phyloP scores from a whole-genome alignment of 2,888 invertebrate species.

The Drosophila robusta region DNA sequence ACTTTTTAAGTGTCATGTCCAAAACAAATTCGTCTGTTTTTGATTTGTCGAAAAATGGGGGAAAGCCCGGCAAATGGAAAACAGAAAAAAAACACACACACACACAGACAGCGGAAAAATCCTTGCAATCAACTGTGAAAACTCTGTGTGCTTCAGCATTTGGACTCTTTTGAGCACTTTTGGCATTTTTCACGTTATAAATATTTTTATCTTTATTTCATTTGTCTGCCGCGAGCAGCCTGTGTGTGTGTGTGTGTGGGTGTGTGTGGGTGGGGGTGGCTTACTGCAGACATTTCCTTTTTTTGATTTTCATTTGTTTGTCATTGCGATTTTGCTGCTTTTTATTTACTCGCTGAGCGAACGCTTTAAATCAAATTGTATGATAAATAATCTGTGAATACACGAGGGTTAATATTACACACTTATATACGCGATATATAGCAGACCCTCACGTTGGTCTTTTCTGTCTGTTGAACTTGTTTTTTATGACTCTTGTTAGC shows the following conservation, averaged over 20 bases:
- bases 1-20: constrained; percentile 83
- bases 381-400: constrained; percentile 58
- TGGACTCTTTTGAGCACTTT: constrained; percentile 37
- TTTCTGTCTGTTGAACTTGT: constrained; percentile 30
- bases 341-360: constrained; percentile 47
- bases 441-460: constrained; percentile 26
- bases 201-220: constrained; percentile 77
- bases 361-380: constrained; percentile 63
- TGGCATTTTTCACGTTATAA: constrained; percentile 76
- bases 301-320: constrained; percentile 60
- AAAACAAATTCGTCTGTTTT: constrained; percentile 85
- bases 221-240: constrained; percentile 49
- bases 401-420: constrained; percentile 12
- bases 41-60: constrained; percentile 83
- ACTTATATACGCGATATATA: not conserved
- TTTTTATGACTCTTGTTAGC: constrained; percentile 54
- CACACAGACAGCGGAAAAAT: constrained; percentile 42
- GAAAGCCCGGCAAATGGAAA: constrained; percentile 32
- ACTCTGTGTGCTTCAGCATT: constrained; percentile 33
- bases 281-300: constrained; percentile 47
- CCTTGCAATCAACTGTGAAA: constrained; percentile 62
- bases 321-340: constrained; percentile 59
- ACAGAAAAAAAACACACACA: constrained; percentile 20
- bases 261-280: constrained; percentile 23
- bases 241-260: not conserved